These are phyloP conservation scores for Lagorchestes hirsutus DNA, from an alignment of 2,797 vertebrate species.

Conservation along the genomic window DNA sequence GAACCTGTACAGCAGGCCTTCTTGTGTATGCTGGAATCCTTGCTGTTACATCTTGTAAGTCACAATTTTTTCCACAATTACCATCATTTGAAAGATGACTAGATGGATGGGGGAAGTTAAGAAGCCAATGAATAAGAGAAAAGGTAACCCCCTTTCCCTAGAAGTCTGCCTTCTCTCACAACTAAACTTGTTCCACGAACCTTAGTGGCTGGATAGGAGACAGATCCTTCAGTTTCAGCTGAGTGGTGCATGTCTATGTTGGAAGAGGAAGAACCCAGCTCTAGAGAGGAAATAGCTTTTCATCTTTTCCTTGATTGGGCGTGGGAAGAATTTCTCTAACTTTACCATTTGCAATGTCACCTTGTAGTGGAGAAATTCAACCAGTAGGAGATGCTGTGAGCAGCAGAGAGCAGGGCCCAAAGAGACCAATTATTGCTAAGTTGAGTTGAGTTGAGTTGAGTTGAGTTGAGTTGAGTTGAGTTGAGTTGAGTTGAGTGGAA, in stretches of 20 bases:
- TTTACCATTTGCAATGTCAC: neutral
- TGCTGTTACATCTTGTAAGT: neutral
- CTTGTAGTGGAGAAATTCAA: neutral
- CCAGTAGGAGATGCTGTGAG: neutral
- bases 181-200: neutral
- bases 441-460: too few relatives aligned
- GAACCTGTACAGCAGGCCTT: too few relatives aligned
- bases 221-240: neutral
- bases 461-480: too few relatives aligned
- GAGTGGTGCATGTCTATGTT: neutral
- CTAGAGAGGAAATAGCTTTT: constrained; percentile 18
- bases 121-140: neutral
- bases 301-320: neutral
- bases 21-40: too few relatives aligned
- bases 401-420: neutral
- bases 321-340: neutral
- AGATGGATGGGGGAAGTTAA: neutral
- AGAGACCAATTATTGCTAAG: neutral
- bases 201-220: neutral
- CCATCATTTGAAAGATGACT: neutral
- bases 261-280: neutral
- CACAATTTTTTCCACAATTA: neutral
- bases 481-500: neutral
- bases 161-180: neutral
- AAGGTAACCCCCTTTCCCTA: neutral